A percentile compares a stretch with the other conserved stretches of the same genome.
Conservation (phyloP, 2,888 invertebrate species). For the Hemistola chrysoprasaria region DNA sequence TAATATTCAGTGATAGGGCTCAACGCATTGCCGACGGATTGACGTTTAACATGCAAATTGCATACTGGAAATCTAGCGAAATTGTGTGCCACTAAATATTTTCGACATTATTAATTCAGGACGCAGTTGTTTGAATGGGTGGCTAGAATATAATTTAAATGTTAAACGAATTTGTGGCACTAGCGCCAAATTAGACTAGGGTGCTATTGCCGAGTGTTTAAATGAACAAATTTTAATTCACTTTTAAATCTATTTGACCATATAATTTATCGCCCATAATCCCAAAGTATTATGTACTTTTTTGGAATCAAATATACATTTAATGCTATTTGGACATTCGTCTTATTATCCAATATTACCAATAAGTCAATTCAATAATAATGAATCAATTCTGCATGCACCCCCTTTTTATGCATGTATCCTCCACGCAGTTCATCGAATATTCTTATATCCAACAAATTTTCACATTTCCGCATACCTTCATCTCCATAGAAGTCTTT, state of each 20-base stretch:
- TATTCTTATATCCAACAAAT: too few relatives aligned
- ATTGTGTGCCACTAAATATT: conserved; percentile 78
- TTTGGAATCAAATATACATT: too few relatives aligned
- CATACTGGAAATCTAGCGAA: conserved; percentile 78
- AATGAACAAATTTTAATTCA: conserved; percentile 58
- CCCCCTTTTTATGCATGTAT: too few relatives aligned
- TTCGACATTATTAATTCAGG: conserved; percentile 75
- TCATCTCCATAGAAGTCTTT: too few relatives aligned
- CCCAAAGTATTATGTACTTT: too few relatives aligned
- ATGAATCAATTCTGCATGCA: too few relatives aligned
- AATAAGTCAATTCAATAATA: too few relatives aligned
- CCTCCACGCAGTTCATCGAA: too few relatives aligned
- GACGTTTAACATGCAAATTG: conserved; percentile 82
- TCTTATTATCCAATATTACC: too few relatives aligned
- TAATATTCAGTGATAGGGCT: conserved; percentile 80
- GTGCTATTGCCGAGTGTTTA: conserved; percentile 56
- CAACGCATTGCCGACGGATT: conserved; percentile 74
- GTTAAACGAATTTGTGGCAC: conserved; percentile 76
- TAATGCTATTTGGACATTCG: too few relatives aligned
- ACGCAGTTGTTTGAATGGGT: conserved; percentile 74
- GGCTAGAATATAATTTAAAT: conserved; percentile 78
- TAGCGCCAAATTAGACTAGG: conserved; percentile 68
- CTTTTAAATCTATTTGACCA: conserved; percentile 2
- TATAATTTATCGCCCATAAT: too few relatives aligned
- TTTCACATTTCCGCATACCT: too few relatives aligned